phyloP scores from a whole-genome alignment of 2,888 invertebrate species.

The Ptycholaimellus sp. region DNA sequence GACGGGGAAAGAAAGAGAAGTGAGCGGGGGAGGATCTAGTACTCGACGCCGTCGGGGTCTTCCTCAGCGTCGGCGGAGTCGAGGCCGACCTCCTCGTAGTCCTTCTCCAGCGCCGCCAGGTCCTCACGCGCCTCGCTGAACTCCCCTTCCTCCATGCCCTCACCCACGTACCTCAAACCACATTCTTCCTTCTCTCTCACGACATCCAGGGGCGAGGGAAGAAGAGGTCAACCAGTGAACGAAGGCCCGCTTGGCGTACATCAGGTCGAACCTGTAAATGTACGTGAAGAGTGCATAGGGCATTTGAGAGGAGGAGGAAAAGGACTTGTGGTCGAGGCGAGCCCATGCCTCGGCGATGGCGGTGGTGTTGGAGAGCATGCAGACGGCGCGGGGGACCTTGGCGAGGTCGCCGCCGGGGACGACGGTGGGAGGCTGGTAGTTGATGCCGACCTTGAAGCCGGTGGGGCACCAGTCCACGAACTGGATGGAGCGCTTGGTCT shows the following conservation, averaged over 20 bases:
- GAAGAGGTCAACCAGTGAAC: conserved; percentile 74
- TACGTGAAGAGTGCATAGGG: no score
- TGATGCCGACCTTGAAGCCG: conserved; percentile 28
- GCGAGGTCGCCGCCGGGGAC: conserved; percentile 75
- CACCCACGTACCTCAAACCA: conserved; percentile 31
- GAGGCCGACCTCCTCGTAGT: conserved; percentile 27
- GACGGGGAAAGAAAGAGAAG: no score
- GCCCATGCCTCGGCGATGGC: conserved; percentile 32
- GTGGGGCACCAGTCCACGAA: conserved; percentile 37
- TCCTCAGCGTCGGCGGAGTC: conserved; percentile 8
- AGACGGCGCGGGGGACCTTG: conserved; percentile 31
- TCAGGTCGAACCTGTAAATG: conserved; percentile 48
- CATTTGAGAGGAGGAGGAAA: no score
- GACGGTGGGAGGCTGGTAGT: conserved; percentile 46
- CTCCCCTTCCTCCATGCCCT: conserved; percentile 29
- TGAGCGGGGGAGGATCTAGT: no score
- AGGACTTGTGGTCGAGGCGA: conserved; percentile 45
- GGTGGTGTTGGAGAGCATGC: conserved; percentile 30
- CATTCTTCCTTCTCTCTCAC: no score
- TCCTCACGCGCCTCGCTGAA: conserved; percentile 30
- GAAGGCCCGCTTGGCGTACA: conserved; percentile 58
- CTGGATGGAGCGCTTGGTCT: conserved; percentile 33
- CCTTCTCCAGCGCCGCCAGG: conserved; percentile 29
- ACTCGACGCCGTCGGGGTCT: conserved; percentile 10
- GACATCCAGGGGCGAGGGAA: no score